Evolutionary conservation across 2,113 vertebrate species (phyloP).

Genomic region (Sorex fumeus): DNA sequence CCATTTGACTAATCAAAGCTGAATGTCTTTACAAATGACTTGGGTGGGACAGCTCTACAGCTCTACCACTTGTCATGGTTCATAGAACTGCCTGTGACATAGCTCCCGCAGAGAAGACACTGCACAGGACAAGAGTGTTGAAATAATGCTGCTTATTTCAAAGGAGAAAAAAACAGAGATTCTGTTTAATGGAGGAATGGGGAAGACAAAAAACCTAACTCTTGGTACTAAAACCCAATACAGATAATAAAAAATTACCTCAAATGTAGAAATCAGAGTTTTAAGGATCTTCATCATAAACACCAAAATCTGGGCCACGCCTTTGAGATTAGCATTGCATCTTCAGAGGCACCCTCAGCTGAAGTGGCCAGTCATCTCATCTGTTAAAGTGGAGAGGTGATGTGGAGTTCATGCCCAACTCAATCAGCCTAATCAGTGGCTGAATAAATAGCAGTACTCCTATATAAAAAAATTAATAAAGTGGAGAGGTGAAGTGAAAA

Average conservation of each 20-base stretch:
- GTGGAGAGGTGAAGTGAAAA: conserved; percentile 60
- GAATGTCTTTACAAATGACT: conserved; percentile 69
- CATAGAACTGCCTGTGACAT: conserved; percentile 64
- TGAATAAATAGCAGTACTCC: no score
- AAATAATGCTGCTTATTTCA: conserved; percentile 49
- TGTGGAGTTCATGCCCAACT: no score
- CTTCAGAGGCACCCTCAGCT: neutral
- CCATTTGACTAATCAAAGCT: conserved; percentile 57
- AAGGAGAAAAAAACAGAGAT: conserved; percentile 34
- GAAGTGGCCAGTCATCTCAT: conserved; percentile 33
- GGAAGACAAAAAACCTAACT: neutral
- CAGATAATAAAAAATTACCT: neutral
- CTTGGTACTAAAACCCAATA: neutral
- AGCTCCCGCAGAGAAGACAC: conserved; percentile 68
- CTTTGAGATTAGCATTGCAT: conserved; percentile 21
- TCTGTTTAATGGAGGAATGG: conserved; percentile 33
- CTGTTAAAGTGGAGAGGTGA: conserved; percentile 47
- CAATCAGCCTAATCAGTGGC: no score
- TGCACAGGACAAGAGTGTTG: conserved; percentile 64
- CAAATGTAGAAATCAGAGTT: conserved; percentile 24
- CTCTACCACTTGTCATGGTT: conserved; percentile 60
- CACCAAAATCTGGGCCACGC: neutral
- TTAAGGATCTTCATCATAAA: conserved; percentile 1
- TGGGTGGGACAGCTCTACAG: conserved; percentile 76
- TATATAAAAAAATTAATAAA: no score